phyloP scores from a whole-genome alignment of 2,113 vertebrate species.

The Salvelinus sp. region DNA sequence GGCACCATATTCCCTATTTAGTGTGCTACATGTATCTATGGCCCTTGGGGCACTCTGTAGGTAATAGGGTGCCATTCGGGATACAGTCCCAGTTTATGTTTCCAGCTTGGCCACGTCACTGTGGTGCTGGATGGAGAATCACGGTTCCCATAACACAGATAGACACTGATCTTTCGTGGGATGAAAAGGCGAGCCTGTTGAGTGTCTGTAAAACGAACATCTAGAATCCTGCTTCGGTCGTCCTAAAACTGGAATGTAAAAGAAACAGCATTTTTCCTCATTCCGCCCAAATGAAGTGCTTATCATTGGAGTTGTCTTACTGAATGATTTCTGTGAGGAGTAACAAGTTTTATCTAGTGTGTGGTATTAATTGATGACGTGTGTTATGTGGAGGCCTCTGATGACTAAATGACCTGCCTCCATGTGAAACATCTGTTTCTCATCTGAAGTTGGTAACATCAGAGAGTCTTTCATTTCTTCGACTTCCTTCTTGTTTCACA shows the following conservation, averaged over 20 bases:
- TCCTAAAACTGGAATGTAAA: constrained; percentile 17
- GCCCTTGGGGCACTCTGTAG: too few species aligned
- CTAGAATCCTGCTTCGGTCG: constrained; percentile 57
- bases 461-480: constrained; percentile 25
- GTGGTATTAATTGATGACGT: constrained; percentile 38
- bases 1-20: background rate
- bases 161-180: constrained; percentile 53
- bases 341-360: constrained; percentile 47
- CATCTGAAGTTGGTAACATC: constrained; percentile 50
- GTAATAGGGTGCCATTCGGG: too few species aligned
- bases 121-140: background rate
- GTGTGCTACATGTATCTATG: too few species aligned
- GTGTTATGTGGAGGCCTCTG: constrained; percentile 40
- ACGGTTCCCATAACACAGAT: constrained; percentile 47
- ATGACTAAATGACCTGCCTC: constrained; percentile 47
- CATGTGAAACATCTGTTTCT: constrained; percentile 60
- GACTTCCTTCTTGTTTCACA: background rate
- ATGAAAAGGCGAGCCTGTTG: constrained; percentile 43
- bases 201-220: constrained; percentile 54
- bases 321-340: constrained; percentile 23
- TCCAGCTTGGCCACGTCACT: constrained; percentile 31
- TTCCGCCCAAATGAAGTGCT: constrained; percentile 8
- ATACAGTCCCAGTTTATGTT: background rate
- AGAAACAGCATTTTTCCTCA: background rate
- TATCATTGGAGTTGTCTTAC: constrained; percentile 35